These are phyloP conservation scores for Agrochola macilenta DNA, from an alignment of 2,888 invertebrate genomes.

Conservation along the genomic window DNA sequence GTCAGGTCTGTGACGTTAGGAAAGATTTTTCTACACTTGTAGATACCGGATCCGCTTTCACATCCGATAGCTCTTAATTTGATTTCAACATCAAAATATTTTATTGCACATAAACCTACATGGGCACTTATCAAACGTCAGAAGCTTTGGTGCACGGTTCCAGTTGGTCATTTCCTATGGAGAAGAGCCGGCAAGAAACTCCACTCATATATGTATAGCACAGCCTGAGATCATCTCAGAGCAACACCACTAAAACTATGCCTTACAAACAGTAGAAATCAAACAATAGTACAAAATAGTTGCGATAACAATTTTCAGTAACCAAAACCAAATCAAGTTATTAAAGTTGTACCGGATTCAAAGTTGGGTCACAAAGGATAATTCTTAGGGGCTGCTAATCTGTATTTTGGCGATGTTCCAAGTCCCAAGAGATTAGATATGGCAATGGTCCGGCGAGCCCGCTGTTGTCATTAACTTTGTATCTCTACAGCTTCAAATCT, in stretches of 20 bases:
- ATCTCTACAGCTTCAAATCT: conserved; percentile 56
- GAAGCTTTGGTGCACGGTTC: no score
- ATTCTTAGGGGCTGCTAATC: conserved; percentile 81
- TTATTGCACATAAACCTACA: no score
- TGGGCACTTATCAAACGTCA: no score
- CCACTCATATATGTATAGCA: background rate
- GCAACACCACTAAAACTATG: conserved; percentile 13
- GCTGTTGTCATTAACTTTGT: conserved; percentile 70
- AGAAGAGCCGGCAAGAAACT: no score
- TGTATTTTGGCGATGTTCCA: conserved; percentile 82
- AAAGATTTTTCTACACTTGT: background rate
- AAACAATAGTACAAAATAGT: conserved; percentile 61
- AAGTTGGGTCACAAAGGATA: conserved; percentile 75
- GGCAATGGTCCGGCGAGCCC: conserved; percentile 67
- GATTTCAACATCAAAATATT: background rate
- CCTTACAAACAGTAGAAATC: conserved; percentile 38
- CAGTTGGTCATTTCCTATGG: no score
- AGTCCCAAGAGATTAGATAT: conserved; percentile 78
- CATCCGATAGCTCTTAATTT: background rate
- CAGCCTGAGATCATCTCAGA: background rate
- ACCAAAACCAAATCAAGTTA: conserved; percentile 66
- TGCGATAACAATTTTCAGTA: conserved; percentile 63
- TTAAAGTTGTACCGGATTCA: conserved; percentile 64
- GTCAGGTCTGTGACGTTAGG: background rate
- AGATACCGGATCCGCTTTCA: background rate